These are phyloP conservation scores for Miltochrista miniata DNA, from an alignment of 2,888 invertebrate species.

Conservation along the genomic window DNA sequence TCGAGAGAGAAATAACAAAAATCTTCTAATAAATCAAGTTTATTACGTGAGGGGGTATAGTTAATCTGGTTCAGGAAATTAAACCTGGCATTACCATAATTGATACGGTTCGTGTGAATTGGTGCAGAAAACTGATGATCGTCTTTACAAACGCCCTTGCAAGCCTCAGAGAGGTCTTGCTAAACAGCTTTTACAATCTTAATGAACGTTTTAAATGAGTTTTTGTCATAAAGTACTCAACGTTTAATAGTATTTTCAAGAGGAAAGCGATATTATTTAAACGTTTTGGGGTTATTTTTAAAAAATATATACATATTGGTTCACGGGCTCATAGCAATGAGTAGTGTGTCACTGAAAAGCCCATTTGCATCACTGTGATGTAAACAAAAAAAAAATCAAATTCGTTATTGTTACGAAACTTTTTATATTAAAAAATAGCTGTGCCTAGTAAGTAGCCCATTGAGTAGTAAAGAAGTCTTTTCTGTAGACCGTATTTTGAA, in stretches of 20 bases:
- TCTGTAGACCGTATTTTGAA: background rate
- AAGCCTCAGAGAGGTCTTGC: slow-evolving; percentile 41
- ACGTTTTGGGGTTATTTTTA: no score
- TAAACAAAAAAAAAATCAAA: no score
- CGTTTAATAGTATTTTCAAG: no score
- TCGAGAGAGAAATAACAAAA: slow-evolving; percentile 51
- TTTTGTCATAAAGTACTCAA: slow-evolving; percentile 30
- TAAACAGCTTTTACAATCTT: slow-evolving; percentile 50
- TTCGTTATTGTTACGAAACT: no score
- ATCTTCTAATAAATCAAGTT: slow-evolving; percentile 76
- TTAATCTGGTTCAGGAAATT: slow-evolving; percentile 81
- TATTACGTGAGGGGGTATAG: slow-evolving; percentile 68
- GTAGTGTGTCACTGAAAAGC: no score
- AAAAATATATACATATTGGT: no score
- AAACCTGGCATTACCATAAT: slow-evolving; percentile 81
- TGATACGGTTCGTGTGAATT: slow-evolving; percentile 77
- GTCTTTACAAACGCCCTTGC: slow-evolving; percentile 45
- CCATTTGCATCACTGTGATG: no score
- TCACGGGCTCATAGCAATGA: no score
- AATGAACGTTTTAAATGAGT: slow-evolving; percentile 57
- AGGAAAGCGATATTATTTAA: no score
- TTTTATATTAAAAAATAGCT: no score
- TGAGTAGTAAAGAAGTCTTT: no score
- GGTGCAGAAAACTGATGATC: slow-evolving; percentile 75
- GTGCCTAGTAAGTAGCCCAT: no score